These are phyloP conservation scores for Ivindomyrus marchei DNA, from an alignment of 2,113 vertebrate genomes.

Conservation along the genomic window DNA sequence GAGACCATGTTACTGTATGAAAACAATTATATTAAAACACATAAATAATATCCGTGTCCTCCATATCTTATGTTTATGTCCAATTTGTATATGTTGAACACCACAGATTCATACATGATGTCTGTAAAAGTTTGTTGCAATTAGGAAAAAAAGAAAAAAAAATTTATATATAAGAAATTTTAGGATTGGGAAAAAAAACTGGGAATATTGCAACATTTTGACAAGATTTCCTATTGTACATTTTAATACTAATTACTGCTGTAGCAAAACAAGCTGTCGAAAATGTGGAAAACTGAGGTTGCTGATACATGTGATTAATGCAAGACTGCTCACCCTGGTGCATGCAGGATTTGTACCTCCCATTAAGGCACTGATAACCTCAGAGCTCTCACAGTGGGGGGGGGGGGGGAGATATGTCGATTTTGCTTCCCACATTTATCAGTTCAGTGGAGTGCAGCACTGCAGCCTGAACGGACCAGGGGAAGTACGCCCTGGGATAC, in stretches of 20 bases:
- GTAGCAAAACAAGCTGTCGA: background rate
- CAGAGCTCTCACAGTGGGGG: background rate
- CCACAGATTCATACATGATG: background rate
- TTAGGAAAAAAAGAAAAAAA: background rate
- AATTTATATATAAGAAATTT: background rate
- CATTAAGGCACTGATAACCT: background rate
- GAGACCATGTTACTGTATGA: background rate
- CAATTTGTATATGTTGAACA: background rate
- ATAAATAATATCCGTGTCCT: background rate
- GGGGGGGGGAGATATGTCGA: background rate
- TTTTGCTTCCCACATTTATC: background rate
- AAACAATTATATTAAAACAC: background rate
- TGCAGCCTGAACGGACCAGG: background rate
- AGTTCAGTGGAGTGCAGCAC: background rate
- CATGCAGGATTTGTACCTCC: background rate
- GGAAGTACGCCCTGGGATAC: background rate
- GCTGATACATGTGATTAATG: background rate
- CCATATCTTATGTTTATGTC: background rate
- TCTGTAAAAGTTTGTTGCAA: background rate
- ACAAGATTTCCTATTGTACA: background rate
- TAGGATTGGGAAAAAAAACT: background rate
- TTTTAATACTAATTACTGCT: background rate
- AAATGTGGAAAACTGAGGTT: background rate
- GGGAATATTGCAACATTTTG: background rate
- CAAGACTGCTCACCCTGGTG: background rate